Conservation (phyloP, 2,888 invertebrate species). For the Platypus cylindrus region DNA sequence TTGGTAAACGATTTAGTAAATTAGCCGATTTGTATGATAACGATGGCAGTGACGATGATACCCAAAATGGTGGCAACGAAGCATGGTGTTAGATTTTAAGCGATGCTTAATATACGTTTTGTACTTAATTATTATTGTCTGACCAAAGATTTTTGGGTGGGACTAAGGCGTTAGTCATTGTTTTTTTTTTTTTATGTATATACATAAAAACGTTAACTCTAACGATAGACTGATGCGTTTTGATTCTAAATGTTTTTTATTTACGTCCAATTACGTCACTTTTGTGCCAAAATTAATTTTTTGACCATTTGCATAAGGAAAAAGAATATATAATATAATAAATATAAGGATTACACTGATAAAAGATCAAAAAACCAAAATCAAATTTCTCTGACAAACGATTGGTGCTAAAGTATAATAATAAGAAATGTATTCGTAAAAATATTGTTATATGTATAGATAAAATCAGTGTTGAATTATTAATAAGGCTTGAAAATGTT, state of each 20-base stretch:
- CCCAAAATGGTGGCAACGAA: slow-evolving; percentile 64
- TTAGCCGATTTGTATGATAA: slow-evolving; percentile 92
- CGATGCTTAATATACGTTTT: slow-evolving; percentile 12
- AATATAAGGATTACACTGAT: no score
- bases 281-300: slow-evolving; percentile 7
- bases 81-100: slow-evolving; percentile 61
- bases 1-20: slow-evolving; percentile 92
- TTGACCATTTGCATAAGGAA: no score
- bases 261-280: slow-evolving; percentile 3
- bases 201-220: slow-evolving; percentile 15
- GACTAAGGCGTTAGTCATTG: slow-evolving; percentile 16
- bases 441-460: no score
- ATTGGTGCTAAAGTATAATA: no score
- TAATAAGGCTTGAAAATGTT: no score
- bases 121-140: slow-evolving; percentile 26
- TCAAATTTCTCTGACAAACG: no score
- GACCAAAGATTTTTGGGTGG: slow-evolving; percentile 28
- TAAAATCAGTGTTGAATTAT: no score
- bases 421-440: no score
- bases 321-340: no score
- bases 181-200: slow-evolving; percentile 13
- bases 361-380: no score
- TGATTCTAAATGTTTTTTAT: slow-evolving; percentile 7
- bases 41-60: slow-evolving; percentile 68
- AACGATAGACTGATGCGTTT: slow-evolving; percentile 12